These are phyloP conservation scores for Macrotrachela quadricornifera DNA, from an alignment of 1,140 invertebrate genomes.

Conservation along the genomic window DNA sequence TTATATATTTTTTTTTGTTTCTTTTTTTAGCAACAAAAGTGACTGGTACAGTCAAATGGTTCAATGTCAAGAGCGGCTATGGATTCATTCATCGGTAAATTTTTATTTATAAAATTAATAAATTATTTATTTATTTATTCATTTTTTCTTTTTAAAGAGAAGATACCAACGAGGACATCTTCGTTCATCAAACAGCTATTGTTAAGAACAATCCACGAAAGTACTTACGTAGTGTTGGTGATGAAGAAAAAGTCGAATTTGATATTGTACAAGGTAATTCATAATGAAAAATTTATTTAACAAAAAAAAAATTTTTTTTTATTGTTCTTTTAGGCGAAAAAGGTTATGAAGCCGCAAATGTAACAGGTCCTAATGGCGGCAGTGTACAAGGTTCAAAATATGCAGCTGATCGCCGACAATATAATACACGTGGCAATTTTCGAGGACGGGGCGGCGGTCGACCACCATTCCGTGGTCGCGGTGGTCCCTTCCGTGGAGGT, in stretches of 20 bases:
- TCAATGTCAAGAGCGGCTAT: constrained; percentile 98
- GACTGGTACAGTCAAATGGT: constrained; percentile 82
- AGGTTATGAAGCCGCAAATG: constrained; percentile 85
- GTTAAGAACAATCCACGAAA: constrained; percentile 88
- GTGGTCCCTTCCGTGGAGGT: too few species aligned
- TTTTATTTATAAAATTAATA: background rate
- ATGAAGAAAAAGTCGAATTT: constrained; percentile 94
- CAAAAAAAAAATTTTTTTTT: too few species aligned
- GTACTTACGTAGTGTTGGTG: constrained; percentile 84
- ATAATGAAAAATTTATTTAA: too few species aligned
- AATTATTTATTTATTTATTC: background rate
- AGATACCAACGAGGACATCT: constrained; percentile 97
- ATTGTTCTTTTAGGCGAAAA: constrained; percentile 6
- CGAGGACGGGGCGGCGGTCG: too few species aligned
- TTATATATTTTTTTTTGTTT: background rate
- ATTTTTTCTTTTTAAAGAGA: constrained; percentile 42
- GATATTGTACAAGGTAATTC: constrained; percentile 65
- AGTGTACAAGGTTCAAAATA: constrained; percentile 84
- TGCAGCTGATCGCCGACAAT: constrained; percentile 39
- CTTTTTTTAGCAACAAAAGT: constrained; percentile 20
- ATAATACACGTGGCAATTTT: too few species aligned
- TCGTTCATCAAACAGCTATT: constrained; percentile 85
- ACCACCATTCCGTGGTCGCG: too few species aligned
- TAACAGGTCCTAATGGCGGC: constrained; percentile 75
- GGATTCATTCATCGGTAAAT: constrained; percentile 74